Evolutionary conservation across 2,797 vertebrate genomes (phyloP).

Genomic region (Hozukius guyotensis): DNA sequence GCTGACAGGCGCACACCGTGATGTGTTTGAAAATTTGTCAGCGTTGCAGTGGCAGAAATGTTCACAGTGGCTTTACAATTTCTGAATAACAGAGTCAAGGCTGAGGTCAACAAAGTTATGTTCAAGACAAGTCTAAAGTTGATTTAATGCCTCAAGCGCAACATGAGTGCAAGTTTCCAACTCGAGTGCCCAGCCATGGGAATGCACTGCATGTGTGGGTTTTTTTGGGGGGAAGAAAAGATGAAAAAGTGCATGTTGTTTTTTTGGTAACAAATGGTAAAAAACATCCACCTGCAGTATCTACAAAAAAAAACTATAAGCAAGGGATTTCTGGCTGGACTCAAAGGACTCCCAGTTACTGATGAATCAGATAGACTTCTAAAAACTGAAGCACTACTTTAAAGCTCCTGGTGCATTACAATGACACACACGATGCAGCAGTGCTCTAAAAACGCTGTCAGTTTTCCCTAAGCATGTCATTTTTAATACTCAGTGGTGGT

Average conservation of each 20-base stretch:
- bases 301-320: conserved; percentile 22
- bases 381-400: conserved; percentile 64
- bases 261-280: conserved; percentile 31
- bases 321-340: conserved; percentile 48
- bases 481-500: conserved; percentile 67
- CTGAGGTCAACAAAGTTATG: conserved; percentile 17
- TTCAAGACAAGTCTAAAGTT: conserved; percentile 21
- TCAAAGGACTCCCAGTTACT: conserved; percentile 57
- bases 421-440: conserved; percentile 39
- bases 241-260: neutral
- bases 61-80: neutral
- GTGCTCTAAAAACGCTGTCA: conserved; percentile 54
- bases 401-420: conserved; percentile 61
- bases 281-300: conserved; percentile 34
- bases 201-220: neutral
- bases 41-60: neutral
- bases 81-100: neutral
- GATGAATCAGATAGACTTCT: conserved; percentile 64
- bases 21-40: neutral
- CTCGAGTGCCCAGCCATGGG: neutral
- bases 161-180: conserved; percentile 19
- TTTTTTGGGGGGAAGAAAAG: neutral
- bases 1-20: conserved; percentile 2
- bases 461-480: conserved; percentile 66
- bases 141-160: conserved; percentile 19